These are phyloP conservation scores for Amazona guildingii DNA, from an alignment of 2,113 vertebrate genomes.

Conservation along the genomic window DNA sequence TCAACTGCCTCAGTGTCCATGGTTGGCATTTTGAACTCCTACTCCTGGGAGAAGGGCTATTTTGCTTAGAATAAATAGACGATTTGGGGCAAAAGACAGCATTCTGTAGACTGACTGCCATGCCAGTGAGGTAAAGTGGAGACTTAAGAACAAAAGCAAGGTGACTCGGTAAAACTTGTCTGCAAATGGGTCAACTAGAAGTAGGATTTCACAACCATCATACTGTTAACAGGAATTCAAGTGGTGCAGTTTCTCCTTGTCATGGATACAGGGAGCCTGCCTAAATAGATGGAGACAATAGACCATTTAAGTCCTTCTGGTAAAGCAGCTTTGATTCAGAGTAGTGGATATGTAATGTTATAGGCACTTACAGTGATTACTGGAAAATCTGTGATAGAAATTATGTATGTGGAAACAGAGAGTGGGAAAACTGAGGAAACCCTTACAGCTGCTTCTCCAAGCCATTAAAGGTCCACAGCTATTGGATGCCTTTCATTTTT, in stretches of 20 bases:
- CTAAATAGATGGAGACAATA: not conserved
- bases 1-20: not conserved
- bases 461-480: not conserved
- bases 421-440: not conserved
- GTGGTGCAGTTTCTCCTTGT: not conserved
- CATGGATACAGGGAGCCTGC: not conserved
- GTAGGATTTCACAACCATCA: not conserved
- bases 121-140: not conserved
- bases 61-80: not conserved
- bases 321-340: not conserved
- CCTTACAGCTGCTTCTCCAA: not conserved
- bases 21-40: not conserved
- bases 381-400: not conserved
- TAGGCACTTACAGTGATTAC: not conserved
- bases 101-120: not conserved
- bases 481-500: not conserved
- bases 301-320: not conserved
- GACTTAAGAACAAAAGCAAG: not conserved
- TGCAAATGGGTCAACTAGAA: not conserved
- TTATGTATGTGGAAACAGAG: not conserved
- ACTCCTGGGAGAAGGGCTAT: not conserved
- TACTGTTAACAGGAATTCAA: not conserved
- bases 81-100: accelerated
- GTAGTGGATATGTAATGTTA: not conserved
- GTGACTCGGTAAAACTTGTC: not conserved